Evolutionary conservation across 2,797 vertebrate species (phyloP), one percentile per base, ranked within the genome.

Genomic region (Siniperca obscura): DNA sequence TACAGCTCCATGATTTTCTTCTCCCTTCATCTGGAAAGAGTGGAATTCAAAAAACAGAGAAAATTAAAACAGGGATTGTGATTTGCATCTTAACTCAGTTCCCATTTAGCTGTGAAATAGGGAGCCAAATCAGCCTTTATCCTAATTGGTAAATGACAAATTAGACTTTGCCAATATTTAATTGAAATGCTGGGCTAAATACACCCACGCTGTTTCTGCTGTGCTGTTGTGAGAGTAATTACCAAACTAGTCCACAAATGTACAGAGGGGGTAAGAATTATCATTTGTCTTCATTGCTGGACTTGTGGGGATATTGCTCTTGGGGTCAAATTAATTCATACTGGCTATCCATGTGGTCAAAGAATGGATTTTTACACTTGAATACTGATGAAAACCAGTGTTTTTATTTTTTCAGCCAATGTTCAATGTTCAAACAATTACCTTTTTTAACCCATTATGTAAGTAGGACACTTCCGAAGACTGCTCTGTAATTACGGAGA

Each of bases 131-230:
- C 80, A 57, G 79, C 68, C 86, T 87, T 91, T 87, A 87, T 74
- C 59, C 85, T 91, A 91, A 92, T 90, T 93, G 88, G 79, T 92
- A 87, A 91, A 91, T 92, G 92, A 94, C 85, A 90, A 93, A 93
- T 93, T 88, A 90, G 81, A 83, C 85, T 89, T 93, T 90, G 87
- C 85, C 76, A 86, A 89, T 85, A 83, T 84, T 87, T 91, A 93
- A 92, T 93, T 94, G 90, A 92, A 91, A 91, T 74, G 74, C 78
- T 80, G 78, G 87, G 81, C 79, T 90, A 90, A 90, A 93, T 78
- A 84, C 81, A 76, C 79, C 84, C 89, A 86, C 76, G 73, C 89
- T 86, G 88, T 83, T 87, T 85, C 81, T 74, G 76, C 80, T 66
- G 57, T 62, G 82, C 89, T 89, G 86, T 85, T 87, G 86, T 57